Evolutionary conservation across 1,140 invertebrate species (phyloP), one percentile per base, ranked within the genome.

Genomic region (Pentalonia nigronervosa): DNA sequence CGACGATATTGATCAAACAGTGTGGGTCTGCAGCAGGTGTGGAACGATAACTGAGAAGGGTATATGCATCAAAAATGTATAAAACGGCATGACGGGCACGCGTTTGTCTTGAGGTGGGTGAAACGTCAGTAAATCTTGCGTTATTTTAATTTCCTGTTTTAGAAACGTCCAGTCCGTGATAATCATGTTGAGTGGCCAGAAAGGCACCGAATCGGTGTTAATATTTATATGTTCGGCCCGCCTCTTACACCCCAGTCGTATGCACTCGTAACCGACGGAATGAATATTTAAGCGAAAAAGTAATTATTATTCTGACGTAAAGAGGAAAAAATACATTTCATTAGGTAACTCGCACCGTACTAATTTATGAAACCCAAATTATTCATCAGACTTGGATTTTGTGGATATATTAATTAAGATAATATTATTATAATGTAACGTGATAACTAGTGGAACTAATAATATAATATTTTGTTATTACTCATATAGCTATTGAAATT

Each of bases 111-210:
- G 90, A 81, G 67, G 45, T 36, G 47, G 45, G 60, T 23, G 56
- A 60, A 91, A 91, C 20, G 45, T 91, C 60, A 9, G 76, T 91
- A 76, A 81, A 81, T 91, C 90, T 91, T 41, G 90, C 60, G 60
- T 91, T 83, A 83, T 91, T 91, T 91, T 91, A 91, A 91, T 91
- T 91, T 91, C 90, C 90, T 91, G 90, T 50, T 91, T 48, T 23
- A 91, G 9, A 45, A 20, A 67, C 56, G 53, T 90, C 56, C 56
- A 45, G 53, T 45, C 41, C 45, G 60, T 91, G 67, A 91, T 91
- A 91, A 91, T 83, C 67, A 45, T 91, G 90, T 91, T 76, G 90
- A 20, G 17, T 36, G n/a, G 67, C 48, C 7, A 50, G 60, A 83
- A n/a, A 91, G n/a, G 60, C 56, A 91, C 90, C 45, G 45, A 67